Base-by-base conservation (phyloP, 2,797 vertebrate species). In the Anabacerthia variegaticeps region DNA sequence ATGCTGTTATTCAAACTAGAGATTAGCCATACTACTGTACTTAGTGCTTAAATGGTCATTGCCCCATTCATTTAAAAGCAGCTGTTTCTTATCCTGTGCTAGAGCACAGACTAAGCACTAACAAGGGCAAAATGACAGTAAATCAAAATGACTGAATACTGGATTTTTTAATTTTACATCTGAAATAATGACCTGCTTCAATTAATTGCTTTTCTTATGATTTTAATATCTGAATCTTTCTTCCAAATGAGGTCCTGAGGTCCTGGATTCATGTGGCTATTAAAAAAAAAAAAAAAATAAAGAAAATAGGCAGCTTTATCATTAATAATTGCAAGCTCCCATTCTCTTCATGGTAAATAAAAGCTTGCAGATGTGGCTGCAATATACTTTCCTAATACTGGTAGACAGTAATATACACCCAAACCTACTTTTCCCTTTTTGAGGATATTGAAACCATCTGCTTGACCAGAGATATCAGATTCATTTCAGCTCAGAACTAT, bases 191-290 rank as follows among this genome's bases (percentile, higher is more conserved):
- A 46, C 5, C 15, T 59, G 2, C 22, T 79, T 22, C 13, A 65
- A 72, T 14, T 36, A 76, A 56, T 8, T 30, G 6, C 11, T 88
- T 10, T 61, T 68, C 13, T 72, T 32, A 14, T 51, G 0, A 59
- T 48, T 90, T 56, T 52, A 51, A 15, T 51, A 75, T 15, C 44
- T 49, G 19, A 66, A 5, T 62, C 78, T 83, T 65, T 85, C 54
- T 85, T 37, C 23, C 13, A 73, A 56, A 61, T 44, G 18, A 73
- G 9, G 1, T 66, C 27, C 8, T 44, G 18, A 69, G 9, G 1
- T 66, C 27, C 8, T 61, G 37, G 4, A 34, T 8, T 46, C 14
- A 44, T 2, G 0, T 15, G 5, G 4, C 7, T 49, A 15, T 15
- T 24, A 26, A 49, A 49, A 49, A 14, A 24, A 48, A 48, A 48